Percentiles rank a stretch among this genome's conserved stretches.
These are phyloP conservation scores for Lerema accius DNA, from an alignment of 1,140 invertebrate genomes.

Conservation along the genomic window DNA sequence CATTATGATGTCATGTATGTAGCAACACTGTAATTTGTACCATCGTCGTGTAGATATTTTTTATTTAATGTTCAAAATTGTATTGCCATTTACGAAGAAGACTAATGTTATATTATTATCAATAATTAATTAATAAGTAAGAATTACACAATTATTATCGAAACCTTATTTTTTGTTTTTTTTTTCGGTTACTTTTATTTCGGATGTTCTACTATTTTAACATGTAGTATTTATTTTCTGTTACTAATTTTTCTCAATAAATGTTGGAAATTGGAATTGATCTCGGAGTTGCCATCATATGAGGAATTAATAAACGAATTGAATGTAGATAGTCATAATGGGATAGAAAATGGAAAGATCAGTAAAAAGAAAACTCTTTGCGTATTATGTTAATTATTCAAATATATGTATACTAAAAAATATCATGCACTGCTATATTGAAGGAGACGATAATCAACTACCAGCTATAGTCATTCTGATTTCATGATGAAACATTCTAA, in stretches of 20 bases:
- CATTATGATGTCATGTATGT: conserved; percentile 2
- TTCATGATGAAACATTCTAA: too few species aligned
- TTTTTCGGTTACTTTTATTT: conserved; percentile 46
- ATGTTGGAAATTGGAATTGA: conserved; percentile 4
- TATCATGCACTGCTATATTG: too few species aligned
- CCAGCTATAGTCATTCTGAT: too few species aligned
- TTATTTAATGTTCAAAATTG: conserved; percentile 78
- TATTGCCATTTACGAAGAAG: conserved; percentile 76
- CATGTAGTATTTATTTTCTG: conserved; percentile 11
- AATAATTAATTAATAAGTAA: conserved; percentile 46
- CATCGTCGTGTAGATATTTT: conserved; percentile 49
- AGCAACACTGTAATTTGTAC: conserved; percentile 20
- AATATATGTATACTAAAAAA: too few species aligned
- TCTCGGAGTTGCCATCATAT: not conserved
- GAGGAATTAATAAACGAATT: not conserved
- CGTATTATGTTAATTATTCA: too few species aligned
- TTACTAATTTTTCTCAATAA: not conserved
- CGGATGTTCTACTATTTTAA: conserved; percentile 29
- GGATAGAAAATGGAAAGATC: not conserved
- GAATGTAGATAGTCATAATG: not conserved
- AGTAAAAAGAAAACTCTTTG: too few species aligned
- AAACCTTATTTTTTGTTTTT: conserved; percentile 46
- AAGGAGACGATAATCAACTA: too few species aligned
- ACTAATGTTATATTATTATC: conserved; percentile 71
- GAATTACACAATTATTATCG: conserved; percentile 66